phyloP scores from a whole-genome alignment of 2,113 vertebrate species.

The Etheostoma cragini region DNA sequence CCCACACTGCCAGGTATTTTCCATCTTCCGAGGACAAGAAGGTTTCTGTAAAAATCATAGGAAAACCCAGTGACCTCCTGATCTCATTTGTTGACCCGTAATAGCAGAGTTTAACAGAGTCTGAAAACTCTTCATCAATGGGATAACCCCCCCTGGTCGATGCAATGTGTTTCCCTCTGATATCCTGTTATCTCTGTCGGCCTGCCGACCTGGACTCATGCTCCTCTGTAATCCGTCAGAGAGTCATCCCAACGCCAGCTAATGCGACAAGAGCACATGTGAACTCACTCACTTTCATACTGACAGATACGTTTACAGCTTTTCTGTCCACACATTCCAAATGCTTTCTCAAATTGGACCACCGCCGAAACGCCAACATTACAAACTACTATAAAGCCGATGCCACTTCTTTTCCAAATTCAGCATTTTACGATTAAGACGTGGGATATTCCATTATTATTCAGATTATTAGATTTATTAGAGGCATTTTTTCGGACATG shows the following conservation, averaged over 20 bases:
- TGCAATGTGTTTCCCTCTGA: constrained; percentile 24
- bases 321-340: neutral
- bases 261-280: neutral
- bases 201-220: constrained; percentile 51
- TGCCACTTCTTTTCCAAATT: too few species aligned
- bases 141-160: neutral
- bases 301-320: neutral
- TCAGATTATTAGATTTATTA: too few species aligned
- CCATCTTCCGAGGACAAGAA: constrained; percentile 37
- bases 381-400: neutral
- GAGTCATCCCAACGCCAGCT: constrained; percentile 1
- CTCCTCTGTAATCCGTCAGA: constrained; percentile 29
- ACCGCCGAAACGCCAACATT: neutral
- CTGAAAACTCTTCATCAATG: constrained; percentile 38
- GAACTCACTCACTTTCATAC: neutral
- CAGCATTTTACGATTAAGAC: too few species aligned
- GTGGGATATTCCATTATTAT: too few species aligned
- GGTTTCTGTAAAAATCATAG: constrained; percentile 34
- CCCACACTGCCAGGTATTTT: neutral
- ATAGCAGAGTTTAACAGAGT: constrained; percentile 11
- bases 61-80: constrained; percentile 36
- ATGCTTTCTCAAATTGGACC: neutral
- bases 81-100: constrained; percentile 52
- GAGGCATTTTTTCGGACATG: too few species aligned
- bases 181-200: constrained; percentile 38